Percentiles rank a stretch among this genome's conserved stretches.
Evolutionary conservation across 2,797 vertebrate species (phyloP).

Genomic region (Eulemur rubriventer): DNA sequence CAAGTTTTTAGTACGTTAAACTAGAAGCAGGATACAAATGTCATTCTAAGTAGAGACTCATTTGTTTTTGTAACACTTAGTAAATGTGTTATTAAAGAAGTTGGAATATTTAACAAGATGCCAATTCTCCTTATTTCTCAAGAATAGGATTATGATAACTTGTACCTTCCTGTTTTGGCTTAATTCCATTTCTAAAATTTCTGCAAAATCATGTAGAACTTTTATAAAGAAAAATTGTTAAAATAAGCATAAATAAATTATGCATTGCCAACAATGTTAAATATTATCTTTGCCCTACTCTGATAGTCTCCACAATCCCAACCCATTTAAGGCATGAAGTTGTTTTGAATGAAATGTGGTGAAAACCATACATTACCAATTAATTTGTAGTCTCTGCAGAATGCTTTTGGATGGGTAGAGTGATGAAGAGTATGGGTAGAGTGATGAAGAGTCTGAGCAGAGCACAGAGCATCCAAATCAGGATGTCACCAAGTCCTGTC

Average conservation of each 20-base stretch:
- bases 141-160: neutral
- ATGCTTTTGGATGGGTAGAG: neutral
- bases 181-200: neutral
- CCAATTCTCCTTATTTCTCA: neutral
- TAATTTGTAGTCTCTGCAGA: neutral
- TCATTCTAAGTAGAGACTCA: neutral
- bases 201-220: neutral
- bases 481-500: neutral
- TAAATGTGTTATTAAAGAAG: neutral
- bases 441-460: neutral
- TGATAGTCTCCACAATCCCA: neutral
- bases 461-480: neutral
- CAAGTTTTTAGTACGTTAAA: neutral
- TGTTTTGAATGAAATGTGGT: neutral
- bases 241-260: neutral
- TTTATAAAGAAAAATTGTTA: neutral
- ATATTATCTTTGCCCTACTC: neutral
- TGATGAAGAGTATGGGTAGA: neutral
- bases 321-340: neutral
- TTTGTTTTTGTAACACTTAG: neutral
- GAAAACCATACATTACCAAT: rapidly evolving
- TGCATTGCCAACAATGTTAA: neutral
- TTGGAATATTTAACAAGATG: neutral
- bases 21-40: neutral
- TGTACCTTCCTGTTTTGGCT: neutral